Evolutionary conservation across 2,113 vertebrate species (phyloP), one percentile per base, ranked within the genome.

Genomic region (Trinectes maculatus): DNA sequence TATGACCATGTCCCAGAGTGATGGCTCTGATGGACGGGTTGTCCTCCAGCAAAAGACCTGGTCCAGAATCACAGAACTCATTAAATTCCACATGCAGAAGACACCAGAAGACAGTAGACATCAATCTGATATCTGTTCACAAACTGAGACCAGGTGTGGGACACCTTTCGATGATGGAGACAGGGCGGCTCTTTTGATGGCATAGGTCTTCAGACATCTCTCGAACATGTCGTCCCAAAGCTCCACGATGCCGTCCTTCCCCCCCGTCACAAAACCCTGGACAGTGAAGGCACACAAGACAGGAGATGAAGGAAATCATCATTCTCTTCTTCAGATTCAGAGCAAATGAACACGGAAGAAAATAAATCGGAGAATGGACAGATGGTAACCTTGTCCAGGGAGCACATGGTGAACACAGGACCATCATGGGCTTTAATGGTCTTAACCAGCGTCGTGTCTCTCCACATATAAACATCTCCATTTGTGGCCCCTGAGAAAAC

Each of bases 201-300:
- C 95, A 0, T 98, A 99, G 0, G 95, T 98, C 93, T 99, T 99
- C 91, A 99, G 71, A 85, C 98, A 99, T 63, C 96, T 91, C 80
- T 99, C 98, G 77, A 99, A 99, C 93, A 95, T 96, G 80, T 99
- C 97, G 73, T 99, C 98, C 98, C 98, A 99, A 40, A 99, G 95
- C 34, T 96, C 98, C 86, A 99, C 96, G 2, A 99, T 89, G 40
- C 98, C 98, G 24, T 99, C 98, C 80, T 99, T 99, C 44, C 98
- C 98, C 44, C 98, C 98, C 0, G 96, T 98, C 69, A 98, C 95
- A 80, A 99, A 99, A 1, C 98, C 98, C 98, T 99, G 88, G 1
- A 63, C 44, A 74, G 62, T 8, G 76, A 70, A 59, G 5, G 6
- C 21, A 66, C 51, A 68, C 42, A 3, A 2, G 19, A 28, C 19